A percentile compares a stretch with the other conserved stretches of the same genome.
Conservation (phyloP, 2,888 invertebrate species). For the Synanthedon tipuliformis region DNA sequence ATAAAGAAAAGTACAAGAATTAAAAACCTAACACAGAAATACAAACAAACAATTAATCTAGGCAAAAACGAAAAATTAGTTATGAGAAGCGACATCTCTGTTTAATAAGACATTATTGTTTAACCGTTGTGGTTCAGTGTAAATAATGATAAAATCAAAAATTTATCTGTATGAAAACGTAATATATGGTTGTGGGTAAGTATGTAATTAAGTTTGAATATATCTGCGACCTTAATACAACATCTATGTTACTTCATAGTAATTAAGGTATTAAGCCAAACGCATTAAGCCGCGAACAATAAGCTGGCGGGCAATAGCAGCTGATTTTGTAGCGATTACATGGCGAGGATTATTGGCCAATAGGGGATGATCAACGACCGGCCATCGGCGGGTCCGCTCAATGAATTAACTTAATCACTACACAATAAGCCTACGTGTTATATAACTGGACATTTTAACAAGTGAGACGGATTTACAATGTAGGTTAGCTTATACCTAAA, state of each 20-base stretch:
- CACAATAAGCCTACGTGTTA: neutral
- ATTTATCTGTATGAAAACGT: no score
- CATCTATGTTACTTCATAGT: neutral
- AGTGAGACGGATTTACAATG: neutral
- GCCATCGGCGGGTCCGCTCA: constrained; percentile 5
- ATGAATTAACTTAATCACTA: constrained; percentile 4
- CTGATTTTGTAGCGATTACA: constrained; percentile 38
- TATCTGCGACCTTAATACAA: no score
- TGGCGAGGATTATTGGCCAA: constrained; percentile 18
- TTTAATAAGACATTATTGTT: no score
- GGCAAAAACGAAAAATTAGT: no score
- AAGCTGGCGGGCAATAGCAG: constrained; percentile 17
- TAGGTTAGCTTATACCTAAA: neutral
- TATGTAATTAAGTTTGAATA: no score
- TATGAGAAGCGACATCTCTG: no score
- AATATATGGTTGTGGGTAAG: no score
- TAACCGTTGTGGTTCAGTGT: no score
- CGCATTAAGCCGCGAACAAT: neutral
- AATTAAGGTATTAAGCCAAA: neutral
- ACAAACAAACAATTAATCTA: no score
- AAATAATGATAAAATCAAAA: no score
- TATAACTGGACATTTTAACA: neutral
- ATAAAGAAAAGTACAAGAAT: no score
- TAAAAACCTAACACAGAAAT: no score
- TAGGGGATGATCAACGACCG: constrained; percentile 24